Base-by-base conservation (phyloP, 2,888 invertebrate species). In the Mesodorylaimus sp. region DNA sequence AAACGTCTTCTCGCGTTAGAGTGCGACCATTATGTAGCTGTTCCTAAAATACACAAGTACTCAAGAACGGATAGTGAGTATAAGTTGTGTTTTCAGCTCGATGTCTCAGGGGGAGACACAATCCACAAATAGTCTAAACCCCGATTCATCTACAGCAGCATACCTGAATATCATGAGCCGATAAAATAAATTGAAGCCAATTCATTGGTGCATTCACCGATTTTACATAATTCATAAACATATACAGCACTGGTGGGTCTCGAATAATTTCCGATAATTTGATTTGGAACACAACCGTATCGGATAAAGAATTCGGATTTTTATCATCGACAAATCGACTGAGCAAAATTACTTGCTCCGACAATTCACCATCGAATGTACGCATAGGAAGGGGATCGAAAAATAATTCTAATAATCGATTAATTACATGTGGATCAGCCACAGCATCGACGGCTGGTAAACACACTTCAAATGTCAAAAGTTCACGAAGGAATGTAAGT, bases 371-470 rank as follows among this genome's bases (percentile, higher is more conserved):
- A n/a, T n/a, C n/a, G n/a, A n/a, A n/a, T n/a, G n/a, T n/a, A n/a
- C n/a, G n/a, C n/a, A n/a, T n/a, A n/a, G n/a, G n/a, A n/a, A n/a
- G n/a, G n/a, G n/a, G n/a, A n/a, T n/a, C n/a, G n/a, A n/a, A n/a
- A 47, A 36, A 7, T 42, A 54, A 47, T 41, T 57, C 57, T 27
- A 63, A 56, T 1, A 56, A 37, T 5, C 56, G 48, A 36, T 59
- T 55, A 41, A 64, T 54, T 1, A 58, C 60, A 47, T 62, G 62
- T 7, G 64, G 64, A 50, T 63, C 61, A 3, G 64, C 56, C 25
- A 60, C 45, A 43, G 60, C 47, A 44, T 64, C 63, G 28, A 64
- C 50, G 3, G 57, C 44, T 13, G 64, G 64, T 25, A 60, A 46
- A 5, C 63, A 54, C 3, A 62, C 50, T 2, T 57, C 54, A 39